phyloP scores from a whole-genome alignment of 2,797 vertebrate genomes.

The Chloroceryle inda region DNA sequence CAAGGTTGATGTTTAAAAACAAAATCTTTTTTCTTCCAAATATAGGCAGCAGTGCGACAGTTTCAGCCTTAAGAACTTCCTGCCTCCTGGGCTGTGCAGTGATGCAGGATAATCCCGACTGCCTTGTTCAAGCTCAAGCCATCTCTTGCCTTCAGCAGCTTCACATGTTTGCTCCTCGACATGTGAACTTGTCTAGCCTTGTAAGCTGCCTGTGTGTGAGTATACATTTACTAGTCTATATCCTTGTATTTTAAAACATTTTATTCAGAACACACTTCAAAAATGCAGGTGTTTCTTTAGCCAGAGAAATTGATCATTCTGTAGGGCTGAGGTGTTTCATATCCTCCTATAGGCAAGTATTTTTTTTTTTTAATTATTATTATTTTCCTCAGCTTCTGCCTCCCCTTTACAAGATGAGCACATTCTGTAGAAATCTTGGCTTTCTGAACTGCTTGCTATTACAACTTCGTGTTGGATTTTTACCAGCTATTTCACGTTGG shows the following conservation, averaged over 20 bases:
- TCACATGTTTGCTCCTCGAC: conserved; percentile 93
- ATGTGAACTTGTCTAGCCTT: conserved; percentile 89
- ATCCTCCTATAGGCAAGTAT: background rate
- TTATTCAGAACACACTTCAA: background rate
- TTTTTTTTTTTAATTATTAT: background rate
- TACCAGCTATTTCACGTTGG: background rate
- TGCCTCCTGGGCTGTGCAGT: conserved; percentile 89
- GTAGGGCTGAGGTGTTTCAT: background rate
- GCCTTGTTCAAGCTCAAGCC: conserved; percentile 90
- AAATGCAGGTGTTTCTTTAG: background rate
- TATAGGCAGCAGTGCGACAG: conserved; percentile 79
- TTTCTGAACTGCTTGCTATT: background rate
- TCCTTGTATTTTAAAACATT: conserved; percentile 22
- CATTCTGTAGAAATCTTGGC: background rate
- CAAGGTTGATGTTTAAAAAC: background rate
- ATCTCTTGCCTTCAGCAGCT: conserved; percentile 95
- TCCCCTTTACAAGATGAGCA: background rate
- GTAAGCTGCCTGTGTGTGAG: conserved; percentile 93
- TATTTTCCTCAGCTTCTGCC: background rate
- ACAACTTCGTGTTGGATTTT: background rate
- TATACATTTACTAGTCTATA: conserved; percentile 50
- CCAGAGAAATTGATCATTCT: background rate
- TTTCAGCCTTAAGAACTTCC: conserved; percentile 84
- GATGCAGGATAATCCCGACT: conserved; percentile 90
- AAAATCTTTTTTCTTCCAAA: background rate